phyloP scores from a whole-genome alignment of 2,113 vertebrate genomes.

The Speoplatyrhinus poulsoni region DNA sequence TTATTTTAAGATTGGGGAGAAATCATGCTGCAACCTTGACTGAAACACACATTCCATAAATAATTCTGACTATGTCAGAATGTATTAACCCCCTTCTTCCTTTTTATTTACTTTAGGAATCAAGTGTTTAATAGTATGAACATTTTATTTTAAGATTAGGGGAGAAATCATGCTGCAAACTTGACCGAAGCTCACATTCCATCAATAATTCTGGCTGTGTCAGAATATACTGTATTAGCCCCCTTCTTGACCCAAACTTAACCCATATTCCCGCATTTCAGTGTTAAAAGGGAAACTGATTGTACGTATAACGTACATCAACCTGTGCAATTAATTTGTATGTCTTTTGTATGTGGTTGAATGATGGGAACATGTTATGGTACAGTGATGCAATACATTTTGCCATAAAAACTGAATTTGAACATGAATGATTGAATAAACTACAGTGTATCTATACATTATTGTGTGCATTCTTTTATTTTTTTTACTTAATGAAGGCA shows the following conservation, averaged over 20 bases:
- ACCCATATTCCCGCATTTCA: constrained; percentile 66
- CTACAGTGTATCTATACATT: constrained; percentile 60
- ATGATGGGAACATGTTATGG: constrained; percentile 65
- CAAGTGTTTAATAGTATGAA: constrained; percentile 57
- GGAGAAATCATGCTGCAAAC: constrained; percentile 38
- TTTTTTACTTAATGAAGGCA: not conserved
- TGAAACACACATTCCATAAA: constrained; percentile 68
- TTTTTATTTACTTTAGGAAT: constrained; percentile 31
- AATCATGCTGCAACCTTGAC: constrained; percentile 48
- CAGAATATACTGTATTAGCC: constrained; percentile 63
- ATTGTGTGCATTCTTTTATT: not conserved
- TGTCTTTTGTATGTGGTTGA: constrained; percentile 70
- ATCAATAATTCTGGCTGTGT: constrained; percentile 71
- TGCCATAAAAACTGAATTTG: constrained; percentile 60
- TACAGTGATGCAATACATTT: constrained; percentile 57
- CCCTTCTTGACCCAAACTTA: constrained; percentile 57
- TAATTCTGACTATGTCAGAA: constrained; percentile 75
- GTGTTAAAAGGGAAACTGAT: constrained; percentile 81
- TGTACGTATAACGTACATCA: constrained; percentile 76
- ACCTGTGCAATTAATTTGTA: constrained; percentile 79
- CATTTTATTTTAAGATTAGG: constrained; percentile 52
- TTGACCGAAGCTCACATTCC: constrained; percentile 69
- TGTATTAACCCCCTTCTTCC: constrained; percentile 48
- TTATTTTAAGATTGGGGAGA: constrained; percentile 27
- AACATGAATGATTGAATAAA: constrained; percentile 77